Conservation (phyloP, 2,797 vertebrate species). For the Zenarchopterus dispar region DNA sequence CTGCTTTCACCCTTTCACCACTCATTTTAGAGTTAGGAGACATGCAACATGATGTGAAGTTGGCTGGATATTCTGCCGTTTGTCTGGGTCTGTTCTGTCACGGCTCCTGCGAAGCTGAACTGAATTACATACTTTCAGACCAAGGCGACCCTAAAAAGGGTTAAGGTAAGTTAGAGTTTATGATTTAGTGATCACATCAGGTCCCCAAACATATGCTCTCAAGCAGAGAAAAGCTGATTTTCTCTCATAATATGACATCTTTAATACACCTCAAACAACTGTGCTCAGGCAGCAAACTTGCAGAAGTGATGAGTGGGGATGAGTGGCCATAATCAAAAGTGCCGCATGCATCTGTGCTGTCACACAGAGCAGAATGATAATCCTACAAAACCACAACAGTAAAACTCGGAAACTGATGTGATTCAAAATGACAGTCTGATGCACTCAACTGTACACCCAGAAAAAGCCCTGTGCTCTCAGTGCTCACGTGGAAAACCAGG, state of each 20-base stretch:
- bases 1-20: no score
- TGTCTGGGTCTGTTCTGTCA: no score
- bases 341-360: constrained; percentile 49
- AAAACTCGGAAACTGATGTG: constrained; percentile 61
- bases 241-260: background rate
- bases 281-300: constrained; percentile 55
- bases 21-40: no score
- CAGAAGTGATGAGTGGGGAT: constrained; percentile 32
- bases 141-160: no score
- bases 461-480: constrained; percentile 49
- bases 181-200: no score
- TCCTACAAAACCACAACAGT: constrained; percentile 56
- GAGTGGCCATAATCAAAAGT: constrained; percentile 43
- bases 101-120: no score
- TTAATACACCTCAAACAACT: constrained; percentile 40
- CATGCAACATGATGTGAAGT: no score
- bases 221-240: no score
- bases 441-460: constrained; percentile 50
- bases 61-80: no score
- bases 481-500: constrained; percentile 29
- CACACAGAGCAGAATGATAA: constrained; percentile 59
- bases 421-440: constrained; percentile 65
- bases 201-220: no score
- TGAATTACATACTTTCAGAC: no score
- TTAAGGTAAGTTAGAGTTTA: no score